Percentiles rank a stretch among this genome's conserved stretches.
Evolutionary conservation across 37 sponge, comb jelly and placozoan species (phyloP).

Genomic region (Hexactinellida sp.): DNA sequence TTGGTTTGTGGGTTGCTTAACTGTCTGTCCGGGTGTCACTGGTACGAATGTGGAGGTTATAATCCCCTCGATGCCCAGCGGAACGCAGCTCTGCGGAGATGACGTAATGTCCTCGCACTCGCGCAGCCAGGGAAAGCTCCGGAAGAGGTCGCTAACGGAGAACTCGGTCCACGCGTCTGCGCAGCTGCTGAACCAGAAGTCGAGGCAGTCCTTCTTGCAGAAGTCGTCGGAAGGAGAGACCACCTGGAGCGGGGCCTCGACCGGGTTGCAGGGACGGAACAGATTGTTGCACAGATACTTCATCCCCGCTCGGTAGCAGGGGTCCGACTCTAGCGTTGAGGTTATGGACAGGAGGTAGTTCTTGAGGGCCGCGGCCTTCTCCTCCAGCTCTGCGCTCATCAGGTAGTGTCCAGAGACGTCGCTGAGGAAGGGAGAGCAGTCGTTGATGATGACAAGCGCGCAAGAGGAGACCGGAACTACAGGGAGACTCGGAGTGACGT

Average conservation of each 20-base stretch:
- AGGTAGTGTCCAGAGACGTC: neutral
- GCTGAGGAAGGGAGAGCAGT: neutral
- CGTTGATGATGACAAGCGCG: neutral
- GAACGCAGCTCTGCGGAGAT: neutral
- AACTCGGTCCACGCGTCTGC: neutral
- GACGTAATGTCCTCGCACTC: neutral
- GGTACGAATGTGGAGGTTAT: neutral
- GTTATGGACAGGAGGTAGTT: neutral
- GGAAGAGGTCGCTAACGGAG: neutral
- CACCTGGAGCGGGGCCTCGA: neutral
- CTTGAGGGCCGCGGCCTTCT: neutral
- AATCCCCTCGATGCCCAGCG: neutral
- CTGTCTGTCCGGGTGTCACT: neutral
- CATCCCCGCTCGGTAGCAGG: conserved; percentile 1
- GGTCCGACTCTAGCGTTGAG: neutral
- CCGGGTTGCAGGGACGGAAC: neutral
- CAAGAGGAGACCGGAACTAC: neutral
- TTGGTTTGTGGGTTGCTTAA: neutral
- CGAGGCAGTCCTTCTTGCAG: neutral
- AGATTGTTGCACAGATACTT: neutral
- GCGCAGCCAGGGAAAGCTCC: neutral
- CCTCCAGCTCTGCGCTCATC: neutral
- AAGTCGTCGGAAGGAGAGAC: neutral
- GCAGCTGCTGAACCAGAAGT: neutral
- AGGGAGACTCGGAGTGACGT: neutral